Conservation (phyloP, 2,888 invertebrate genomes). For the Didymodactylos carnosus region DNA sequence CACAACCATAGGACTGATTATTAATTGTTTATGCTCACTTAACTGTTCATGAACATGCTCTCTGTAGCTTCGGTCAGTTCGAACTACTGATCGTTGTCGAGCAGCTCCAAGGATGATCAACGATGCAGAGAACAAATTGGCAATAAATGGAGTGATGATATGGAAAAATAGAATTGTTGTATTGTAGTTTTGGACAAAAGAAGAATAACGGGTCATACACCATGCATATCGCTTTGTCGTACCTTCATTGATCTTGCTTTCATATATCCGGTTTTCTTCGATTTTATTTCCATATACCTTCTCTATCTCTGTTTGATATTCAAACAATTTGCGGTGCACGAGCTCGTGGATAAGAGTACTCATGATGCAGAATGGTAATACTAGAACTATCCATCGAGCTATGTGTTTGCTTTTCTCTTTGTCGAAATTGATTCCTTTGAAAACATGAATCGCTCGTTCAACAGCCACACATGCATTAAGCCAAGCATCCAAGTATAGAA, state of each 20-base stretch:
- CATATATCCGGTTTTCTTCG: no score
- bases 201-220: background rate
- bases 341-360: background rate
- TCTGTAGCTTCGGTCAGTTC: background rate
- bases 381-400: background rate
- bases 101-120: background rate
- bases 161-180: background rate
- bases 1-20: background rate
- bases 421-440: background rate
- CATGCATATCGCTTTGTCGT: background rate
- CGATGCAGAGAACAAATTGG: background rate
- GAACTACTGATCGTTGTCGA: background rate
- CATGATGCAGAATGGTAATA: background rate
- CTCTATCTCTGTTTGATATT: background rate
- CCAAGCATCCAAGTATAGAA: background rate
- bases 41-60: background rate
- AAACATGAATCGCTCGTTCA: background rate
- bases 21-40: background rate
- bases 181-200: background rate
- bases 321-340: background rate
- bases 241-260: background rate
- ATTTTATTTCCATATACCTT: no score
- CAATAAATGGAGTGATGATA: background rate
- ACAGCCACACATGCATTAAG: background rate
- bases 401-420: background rate